Percentiles rank a stretch among this genome's conserved stretches.
Conservation (phyloP, 2,888 invertebrate genomes). For the Euplexia lucipara region DNA sequence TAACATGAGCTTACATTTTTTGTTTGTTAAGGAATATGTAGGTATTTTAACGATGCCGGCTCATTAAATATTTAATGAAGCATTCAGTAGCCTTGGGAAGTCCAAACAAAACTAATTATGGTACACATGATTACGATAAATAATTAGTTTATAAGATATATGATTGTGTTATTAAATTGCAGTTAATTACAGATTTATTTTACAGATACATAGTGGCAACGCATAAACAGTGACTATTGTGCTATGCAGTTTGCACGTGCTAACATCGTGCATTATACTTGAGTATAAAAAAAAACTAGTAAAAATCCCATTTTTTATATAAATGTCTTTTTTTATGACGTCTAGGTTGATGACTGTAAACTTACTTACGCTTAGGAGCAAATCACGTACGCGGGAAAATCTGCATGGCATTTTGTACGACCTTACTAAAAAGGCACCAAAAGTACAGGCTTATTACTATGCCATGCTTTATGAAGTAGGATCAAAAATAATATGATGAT, state of each 20-base stretch:
- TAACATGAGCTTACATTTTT: conserved; percentile 28
- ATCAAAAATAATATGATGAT: background rate
- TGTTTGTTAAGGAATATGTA: conserved; percentile 13
- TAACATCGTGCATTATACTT: background rate
- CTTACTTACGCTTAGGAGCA: too few species aligned
- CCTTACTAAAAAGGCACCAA: background rate
- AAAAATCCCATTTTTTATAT: too few species aligned
- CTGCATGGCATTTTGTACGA: background rate
- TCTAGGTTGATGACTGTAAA: background rate
- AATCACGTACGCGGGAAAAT: background rate
- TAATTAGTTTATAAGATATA: conserved; percentile 15
- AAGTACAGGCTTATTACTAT: background rate
- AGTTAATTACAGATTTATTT: conserved; percentile 37
- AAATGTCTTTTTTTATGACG: background rate
- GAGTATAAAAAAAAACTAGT: background rate
- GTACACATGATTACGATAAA: conserved; percentile 24
- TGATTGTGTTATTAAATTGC: conserved; percentile 33
- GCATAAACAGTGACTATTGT: conserved; percentile 17
- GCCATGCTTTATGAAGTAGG: background rate
- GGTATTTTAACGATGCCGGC: conserved; percentile 41
- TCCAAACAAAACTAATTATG: conserved; percentile 38
- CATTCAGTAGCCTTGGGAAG: conserved; percentile 37
- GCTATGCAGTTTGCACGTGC: conserved; percentile 22
- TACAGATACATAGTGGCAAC: conserved; percentile 11
- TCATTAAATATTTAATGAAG: conserved; percentile 38